Conservation (phyloP, 2,888 invertebrate genomes). For the Thecocarcelia acutangulata region DNA sequence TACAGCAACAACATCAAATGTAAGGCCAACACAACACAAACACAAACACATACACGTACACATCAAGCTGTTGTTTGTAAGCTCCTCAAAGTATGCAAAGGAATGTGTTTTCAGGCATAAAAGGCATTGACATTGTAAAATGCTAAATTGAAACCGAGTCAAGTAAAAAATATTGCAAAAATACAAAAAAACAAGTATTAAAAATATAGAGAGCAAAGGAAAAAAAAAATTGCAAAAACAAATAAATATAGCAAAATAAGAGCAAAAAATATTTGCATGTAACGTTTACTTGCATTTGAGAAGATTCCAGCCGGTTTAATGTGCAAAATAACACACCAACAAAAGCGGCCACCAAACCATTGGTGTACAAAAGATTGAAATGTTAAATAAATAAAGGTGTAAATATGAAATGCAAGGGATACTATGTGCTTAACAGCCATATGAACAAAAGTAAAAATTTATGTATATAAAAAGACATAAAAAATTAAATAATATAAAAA, state of each 20-base stretch:
- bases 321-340: slow-evolving; percentile 46
- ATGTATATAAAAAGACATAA: background rate
- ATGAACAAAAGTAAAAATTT: slow-evolving; percentile 6
- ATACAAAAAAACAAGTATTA: slow-evolving; percentile 27
- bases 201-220: slow-evolving; percentile 32
- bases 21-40: background rate
- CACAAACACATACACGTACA: background rate
- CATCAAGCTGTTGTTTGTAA: slow-evolving; percentile 58
- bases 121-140: slow-evolving; percentile 78
- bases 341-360: slow-evolving; percentile 53
- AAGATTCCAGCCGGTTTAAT: slow-evolving; percentile 30
- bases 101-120: slow-evolving; percentile 74
- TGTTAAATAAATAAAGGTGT: slow-evolving; percentile 79
- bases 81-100: slow-evolving; percentile 73
- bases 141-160: slow-evolving; percentile 71
- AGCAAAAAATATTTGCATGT: slow-evolving; percentile 3
- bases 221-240: slow-evolving; percentile 30
- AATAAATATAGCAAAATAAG: slow-evolving; percentile 37
- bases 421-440: slow-evolving; percentile 30
- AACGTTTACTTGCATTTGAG: slow-evolving; percentile 17
- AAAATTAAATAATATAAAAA: slow-evolving; percentile 20
- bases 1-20: slow-evolving; percentile 32
- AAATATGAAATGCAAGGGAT: slow-evolving; percentile 65
- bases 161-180: slow-evolving; percentile 67
- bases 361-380: slow-evolving; percentile 78